Base-by-base conservation (phyloP, 2,888 invertebrate species). In the Paralinhomoeus sp. region DNA sequence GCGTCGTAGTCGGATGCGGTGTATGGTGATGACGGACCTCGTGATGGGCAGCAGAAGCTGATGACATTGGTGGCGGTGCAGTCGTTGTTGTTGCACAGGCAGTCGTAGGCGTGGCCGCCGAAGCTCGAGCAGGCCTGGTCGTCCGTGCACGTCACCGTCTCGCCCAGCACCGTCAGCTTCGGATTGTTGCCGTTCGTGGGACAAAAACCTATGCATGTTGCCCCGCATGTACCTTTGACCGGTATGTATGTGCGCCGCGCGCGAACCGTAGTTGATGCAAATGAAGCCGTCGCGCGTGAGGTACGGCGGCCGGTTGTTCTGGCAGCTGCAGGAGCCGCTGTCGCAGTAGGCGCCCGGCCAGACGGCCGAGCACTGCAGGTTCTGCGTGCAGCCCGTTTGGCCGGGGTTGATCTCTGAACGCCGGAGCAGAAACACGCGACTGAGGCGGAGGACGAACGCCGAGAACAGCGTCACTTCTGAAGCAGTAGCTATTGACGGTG, bases 171-270 rank as follows among this genome's bases (percentile, higher is more conserved):
- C 20, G 5, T 3, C 17, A 27, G 37, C 47, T 59, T 59, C 24
- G 59, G 56, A 43, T 59, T 58, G 49, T 57, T 57, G 20, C 59
- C 59, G 49, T 59, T 59, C 18, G 57, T 46, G 3, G 59, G 59
- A 37, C 59, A 59, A 51, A 57, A n/a, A n/a, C n/a, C n/a, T n/a
- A n/a, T n/a, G n/a, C n/a, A n/a, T n/a, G n/a, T n/a, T n/a, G n/a
- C n/a, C n/a, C n/a, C n/a, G n/a, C n/a, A n/a, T n/a, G n/a, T n/a
- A n/a, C n/a, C n/a, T n/a, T n/a, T n/a, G n/a, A n/a, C n/a, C n/a
- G n/a, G n/a, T n/a, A n/a, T n/a, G n/a, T n/a, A n/a, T n/a, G n/a
- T n/a, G n/a, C n/a, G n/a, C n/a, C n/a, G n/a, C n/a, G n/a, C n/a
- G n/a, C n/a, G n/a, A n/a, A 17, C 44, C 44, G n/a, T 33, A 34